These are phyloP conservation scores for Dolichomitus sp. DNA, from an alignment of 2,888 invertebrate species.

Conservation along the genomic window DNA sequence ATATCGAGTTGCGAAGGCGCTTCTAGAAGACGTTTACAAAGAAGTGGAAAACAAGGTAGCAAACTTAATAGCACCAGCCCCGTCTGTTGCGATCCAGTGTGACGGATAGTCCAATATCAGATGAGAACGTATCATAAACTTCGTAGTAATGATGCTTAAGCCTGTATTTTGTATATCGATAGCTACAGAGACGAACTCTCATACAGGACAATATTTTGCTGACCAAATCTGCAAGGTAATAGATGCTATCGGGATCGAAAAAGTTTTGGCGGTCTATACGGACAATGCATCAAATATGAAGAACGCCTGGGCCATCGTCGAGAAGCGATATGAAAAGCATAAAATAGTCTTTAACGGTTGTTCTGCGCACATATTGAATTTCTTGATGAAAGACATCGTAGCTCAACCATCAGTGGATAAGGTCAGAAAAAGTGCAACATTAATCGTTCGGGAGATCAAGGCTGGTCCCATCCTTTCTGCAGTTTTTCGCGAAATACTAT, in stretches of 20 bases:
- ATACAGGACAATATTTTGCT: constrained; percentile 20
- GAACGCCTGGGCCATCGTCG: constrained; percentile 53
- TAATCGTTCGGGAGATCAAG: constrained; percentile 61
- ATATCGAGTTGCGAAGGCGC: neutral
- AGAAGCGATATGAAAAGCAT: constrained; percentile 40
- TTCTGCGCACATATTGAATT: constrained; percentile 55
- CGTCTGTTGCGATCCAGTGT: constrained; percentile 18
- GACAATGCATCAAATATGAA: constrained; percentile 62
- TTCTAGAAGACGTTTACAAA: constrained; percentile 4
- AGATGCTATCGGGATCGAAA: constrained; percentile 56
- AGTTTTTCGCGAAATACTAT: constrained; percentile 61
- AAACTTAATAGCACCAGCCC: constrained; percentile 15
- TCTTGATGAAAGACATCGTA: constrained; percentile 56
- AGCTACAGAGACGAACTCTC: constrained; percentile 58
- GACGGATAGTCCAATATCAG: constrained; percentile 20
- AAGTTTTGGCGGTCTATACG: constrained; percentile 62
- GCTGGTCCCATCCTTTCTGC: constrained; percentile 46
- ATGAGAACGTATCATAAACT: constrained; percentile 73
- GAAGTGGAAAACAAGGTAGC: constrained; percentile 6
- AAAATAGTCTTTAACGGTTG: constrained; percentile 57
- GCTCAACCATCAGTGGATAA: constrained; percentile 30
- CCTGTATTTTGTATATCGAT: constrained; percentile 73
- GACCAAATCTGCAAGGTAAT: constrained; percentile 46
- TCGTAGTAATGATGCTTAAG: constrained; percentile 73
- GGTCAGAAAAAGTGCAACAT: constrained; percentile 30